Conservation (phyloP, 2,113 vertebrate species). For the Limnothrissa miodon region DNA sequence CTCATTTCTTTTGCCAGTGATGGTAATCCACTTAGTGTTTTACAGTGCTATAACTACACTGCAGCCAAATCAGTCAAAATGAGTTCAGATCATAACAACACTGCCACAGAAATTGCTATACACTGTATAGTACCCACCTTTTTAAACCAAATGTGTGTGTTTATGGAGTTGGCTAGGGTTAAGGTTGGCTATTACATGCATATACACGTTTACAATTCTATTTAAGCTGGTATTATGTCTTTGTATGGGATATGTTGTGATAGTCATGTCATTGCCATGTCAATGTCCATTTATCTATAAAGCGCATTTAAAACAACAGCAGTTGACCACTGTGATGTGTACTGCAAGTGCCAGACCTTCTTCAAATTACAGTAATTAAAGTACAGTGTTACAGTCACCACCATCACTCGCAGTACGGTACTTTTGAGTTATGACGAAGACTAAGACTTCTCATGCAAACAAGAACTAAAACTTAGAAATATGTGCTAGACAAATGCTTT, state of each 20-base stretch:
- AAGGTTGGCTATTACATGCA: background rate
- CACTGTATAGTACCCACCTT: background rate
- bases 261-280: background rate
- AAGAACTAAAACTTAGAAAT: background rate
- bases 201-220: background rate
- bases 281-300: too few species aligned
- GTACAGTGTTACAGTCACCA: too few species aligned
- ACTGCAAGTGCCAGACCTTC: too few species aligned
- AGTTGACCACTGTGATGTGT: too few species aligned
- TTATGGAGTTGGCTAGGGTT: background rate
- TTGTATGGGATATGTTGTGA: background rate
- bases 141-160: background rate
- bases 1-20: background rate
- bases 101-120: background rate
- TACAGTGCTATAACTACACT: conserved; percentile 11
- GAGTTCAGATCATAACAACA: background rate
- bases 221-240: background rate
- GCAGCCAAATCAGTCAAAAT: background rate
- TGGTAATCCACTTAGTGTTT: conserved; percentile 5
- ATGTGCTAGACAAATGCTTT: background rate
- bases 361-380: too few species aligned
- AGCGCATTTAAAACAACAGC: too few species aligned
- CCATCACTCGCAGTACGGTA: too few species aligned
- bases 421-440: background rate
- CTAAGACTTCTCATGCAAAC: background rate